Evolutionary conservation across 92 coral and sea anemone species (phyloP), one percentile per base, ranked within the genome.

Genomic region (Bergia sp.): DNA sequence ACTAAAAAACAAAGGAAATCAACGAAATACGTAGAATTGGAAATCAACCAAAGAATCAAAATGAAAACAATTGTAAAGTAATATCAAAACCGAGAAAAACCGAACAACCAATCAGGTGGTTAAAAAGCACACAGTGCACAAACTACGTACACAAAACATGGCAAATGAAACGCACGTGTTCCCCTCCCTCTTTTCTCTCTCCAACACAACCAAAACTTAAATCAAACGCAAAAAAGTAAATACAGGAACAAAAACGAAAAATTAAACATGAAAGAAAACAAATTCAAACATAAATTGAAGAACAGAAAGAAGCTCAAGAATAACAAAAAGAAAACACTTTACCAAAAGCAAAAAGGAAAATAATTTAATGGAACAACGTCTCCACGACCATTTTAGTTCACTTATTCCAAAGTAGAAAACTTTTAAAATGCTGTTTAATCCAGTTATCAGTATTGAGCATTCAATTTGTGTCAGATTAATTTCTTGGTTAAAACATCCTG

Each of bases 401-500:
- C 0, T 16, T 4, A n/a, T 49, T 29, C n/a, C 38, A 72, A 72
- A 37, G 12, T 8, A 61, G 16, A 43, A 29, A 44, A 13, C 1
- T 36, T 6, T 71, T 37, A 47, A 84, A 29, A 41, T 47, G 44
- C 6, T 69, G 23, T 69, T 47, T 64, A 1, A 41, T 66, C 41
- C 16, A 38, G 15, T 29, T 73, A 20, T 39, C 77, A 38, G 77
- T 7, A 13, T 29, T 37, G 12, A 73, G 41, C 13, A 23, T 21
- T 29, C 13, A 44, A 84, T 21, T 9, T n/a, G 65, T 37, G 79
- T 84, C 87, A 84, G 87, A 84, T 84, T 69, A 37, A 69, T 69
- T 7, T 84, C 44, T 69, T 84, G 86, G 69, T 84, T 84, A 84
- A 84, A 84, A 84, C 87, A 84, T 84, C 87, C 87, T 84, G 87